phyloP scores from a whole-genome alignment of 2,888 invertebrate genomes.

The Apamea sordens region DNA sequence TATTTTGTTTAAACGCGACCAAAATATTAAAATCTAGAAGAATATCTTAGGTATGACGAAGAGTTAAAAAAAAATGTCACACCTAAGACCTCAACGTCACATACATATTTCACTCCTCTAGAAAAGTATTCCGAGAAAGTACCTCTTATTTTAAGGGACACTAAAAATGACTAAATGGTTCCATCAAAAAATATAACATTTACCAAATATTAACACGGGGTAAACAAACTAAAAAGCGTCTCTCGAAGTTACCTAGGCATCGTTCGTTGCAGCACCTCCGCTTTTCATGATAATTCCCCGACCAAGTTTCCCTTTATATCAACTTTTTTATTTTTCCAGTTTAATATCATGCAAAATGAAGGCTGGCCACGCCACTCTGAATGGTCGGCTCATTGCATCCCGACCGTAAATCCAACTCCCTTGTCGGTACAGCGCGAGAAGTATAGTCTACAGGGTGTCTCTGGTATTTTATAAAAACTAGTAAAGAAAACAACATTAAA shows the following conservation, averaged over 20 bases:
- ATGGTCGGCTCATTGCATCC: conserved; percentile 81
- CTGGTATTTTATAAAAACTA: conserved; percentile 28
- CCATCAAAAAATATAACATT: conserved; percentile 39
- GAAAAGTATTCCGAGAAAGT: background rate
- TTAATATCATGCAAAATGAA: conserved; percentile 87
- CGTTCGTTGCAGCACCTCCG: conserved; percentile 71
- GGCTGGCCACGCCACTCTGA: conserved; percentile 77
- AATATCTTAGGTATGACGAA: background rate
- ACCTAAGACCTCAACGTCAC: background rate
- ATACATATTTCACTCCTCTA: background rate
- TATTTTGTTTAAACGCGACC: background rate
- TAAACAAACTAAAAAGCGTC: conserved; percentile 71
- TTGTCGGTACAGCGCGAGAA: conserved; percentile 62
- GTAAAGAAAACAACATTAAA: conserved; percentile 5
- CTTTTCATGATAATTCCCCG: conserved; percentile 83
- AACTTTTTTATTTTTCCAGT: conserved; percentile 82
- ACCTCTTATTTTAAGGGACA: background rate
- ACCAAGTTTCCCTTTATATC: conserved; percentile 81
- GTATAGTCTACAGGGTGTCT: conserved; percentile 45
- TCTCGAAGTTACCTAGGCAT: conserved; percentile 67
- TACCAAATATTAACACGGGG: conserved; percentile 51
- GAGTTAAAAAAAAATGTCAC: no score
- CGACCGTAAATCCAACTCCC: conserved; percentile 77
- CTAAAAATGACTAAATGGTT: conserved; percentile 29
- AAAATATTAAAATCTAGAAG: background rate